Conservation (phyloP, 2,888 invertebrate species). For the Hirtodrosophila cameraria region DNA sequence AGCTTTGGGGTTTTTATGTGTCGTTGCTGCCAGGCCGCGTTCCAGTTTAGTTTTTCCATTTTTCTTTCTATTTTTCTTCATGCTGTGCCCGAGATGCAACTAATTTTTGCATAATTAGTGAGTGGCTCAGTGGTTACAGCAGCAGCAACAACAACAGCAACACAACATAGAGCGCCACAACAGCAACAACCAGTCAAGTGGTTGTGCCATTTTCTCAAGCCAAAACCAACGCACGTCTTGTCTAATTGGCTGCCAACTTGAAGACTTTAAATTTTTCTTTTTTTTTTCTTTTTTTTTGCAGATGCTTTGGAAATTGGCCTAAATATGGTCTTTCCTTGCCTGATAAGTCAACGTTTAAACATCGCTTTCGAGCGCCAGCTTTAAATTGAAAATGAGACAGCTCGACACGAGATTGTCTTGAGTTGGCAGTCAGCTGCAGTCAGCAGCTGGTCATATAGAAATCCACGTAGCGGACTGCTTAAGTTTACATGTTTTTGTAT, state of each 20-base stretch:
- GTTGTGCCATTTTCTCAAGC: constrained; percentile 74
- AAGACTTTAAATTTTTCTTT: constrained; percentile 19
- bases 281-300: not conserved
- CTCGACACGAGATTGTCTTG: constrained; percentile 12
- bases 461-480: constrained; percentile 50
- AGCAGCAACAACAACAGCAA: constrained; percentile 31
- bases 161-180: constrained; percentile 18
- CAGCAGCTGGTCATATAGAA: constrained; percentile 58
- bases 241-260: constrained; percentile 58
- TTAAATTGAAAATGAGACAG: constrained; percentile 33
- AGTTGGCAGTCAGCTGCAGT: constrained; percentile 19
- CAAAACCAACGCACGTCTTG: constrained; percentile 45
- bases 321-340: constrained; percentile 12
- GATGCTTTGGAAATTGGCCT: constrained; percentile 22
- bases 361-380: constrained; percentile 26
- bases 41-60: constrained; percentile 63
- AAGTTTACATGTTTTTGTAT: constrained; percentile 22
- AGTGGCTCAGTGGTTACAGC: constrained; percentile 68
- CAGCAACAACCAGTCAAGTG: constrained; percentile 66
- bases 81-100: constrained; percentile 53
- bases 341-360: constrained; percentile 38
- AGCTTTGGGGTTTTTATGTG: constrained; percentile 46
- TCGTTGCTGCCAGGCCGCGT: constrained; percentile 51
- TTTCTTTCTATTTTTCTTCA: not conserved
- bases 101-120: constrained; percentile 74